Evolutionary conservation across 1,140 invertebrate species (phyloP), one percentile per base, ranked within the genome.

Genomic region (Drosophila bipectinata): DNA sequence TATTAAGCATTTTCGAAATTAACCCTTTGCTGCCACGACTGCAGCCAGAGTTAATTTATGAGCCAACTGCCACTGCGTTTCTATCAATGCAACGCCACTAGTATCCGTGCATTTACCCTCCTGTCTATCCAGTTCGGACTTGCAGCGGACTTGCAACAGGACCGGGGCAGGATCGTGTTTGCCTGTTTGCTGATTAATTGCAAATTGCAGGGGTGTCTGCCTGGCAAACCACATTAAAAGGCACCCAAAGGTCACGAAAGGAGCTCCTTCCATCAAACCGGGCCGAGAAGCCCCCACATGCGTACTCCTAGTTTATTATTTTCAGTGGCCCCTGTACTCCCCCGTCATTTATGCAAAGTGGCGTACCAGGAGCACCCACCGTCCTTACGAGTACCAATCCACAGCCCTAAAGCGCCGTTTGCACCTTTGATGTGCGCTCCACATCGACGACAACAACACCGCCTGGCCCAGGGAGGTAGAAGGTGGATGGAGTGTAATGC

Each of bases 281-380:
- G 24, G 1, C 34, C 51, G 59, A 37, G 34, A 37, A 37, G 34
- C 66, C 68, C 49, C 55, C 61, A 51, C 37, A 76, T 85, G 82
- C 64, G 82, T 87, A 87, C 82, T 87, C 55, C 82, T 78, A 87
- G 81, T 85, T 87, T 85, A 85, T 85, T 85, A 85, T 85, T 87
- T 85, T 87, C 69, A 51, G 55, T 55, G 9, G 28, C 52, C 39
- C 39, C 24, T 49, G 21, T 8, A 14, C 24, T 24, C 48, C 62
- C 69, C 74, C 74, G 64, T 75, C 81, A 82, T 82, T 87, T 85
- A 85, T 85, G 81, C 81, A 85, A 85, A 85, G 81, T 85, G 81
- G 82, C 78, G 66, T 74, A 66, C 82, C 71, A 75, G 71, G 73
- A 71, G 41, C 72, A 53, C 21, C 52, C 41, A 34, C 18, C 30